Percentiles rank a stretch among this genome's conserved stretches.
phyloP scores from a whole-genome alignment of 1,140 invertebrate genomes.

The Proales similis region DNA sequence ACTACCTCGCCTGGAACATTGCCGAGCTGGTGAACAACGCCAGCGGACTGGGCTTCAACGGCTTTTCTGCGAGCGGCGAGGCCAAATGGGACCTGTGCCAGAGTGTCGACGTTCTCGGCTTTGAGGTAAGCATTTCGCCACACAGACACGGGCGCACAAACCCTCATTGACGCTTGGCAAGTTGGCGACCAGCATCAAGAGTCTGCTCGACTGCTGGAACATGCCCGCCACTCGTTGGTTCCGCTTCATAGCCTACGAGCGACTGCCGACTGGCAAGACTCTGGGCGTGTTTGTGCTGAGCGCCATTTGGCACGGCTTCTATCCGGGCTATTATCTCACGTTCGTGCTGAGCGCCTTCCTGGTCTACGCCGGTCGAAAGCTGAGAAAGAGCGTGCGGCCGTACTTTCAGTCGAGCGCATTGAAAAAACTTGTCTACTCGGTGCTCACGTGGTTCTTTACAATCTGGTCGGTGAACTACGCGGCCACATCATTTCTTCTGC shows the following conservation, averaged over 20 bases:
- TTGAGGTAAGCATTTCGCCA: slow-evolving; percentile 65
- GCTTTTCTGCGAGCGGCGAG: slow-evolving; percentile 64
- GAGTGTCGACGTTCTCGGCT: slow-evolving; percentile 76
- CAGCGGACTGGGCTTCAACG: slow-evolving; percentile 81
- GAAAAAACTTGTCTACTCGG: slow-evolving; percentile 12
- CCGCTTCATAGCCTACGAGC: slow-evolving; percentile 73
- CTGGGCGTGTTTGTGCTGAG: slow-evolving; percentile 73
- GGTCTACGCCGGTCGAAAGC: slow-evolving; percentile 68
- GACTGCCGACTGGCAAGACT: slow-evolving; percentile 57
- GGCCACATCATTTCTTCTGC: slow-evolving; percentile 13
- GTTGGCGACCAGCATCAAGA: slow-evolving; percentile 68
- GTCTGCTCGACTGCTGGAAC: slow-evolving; percentile 78
- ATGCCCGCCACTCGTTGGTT: slow-evolving; percentile 76
- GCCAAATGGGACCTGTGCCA: slow-evolving; percentile 75
- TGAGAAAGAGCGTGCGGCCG: slow-evolving; percentile 21
- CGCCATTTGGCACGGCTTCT: slow-evolving; percentile 90
- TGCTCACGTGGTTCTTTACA: slow-evolving; percentile 25
- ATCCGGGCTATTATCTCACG: slow-evolving; percentile 91
- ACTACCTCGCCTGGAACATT: slow-evolving; percentile 84
- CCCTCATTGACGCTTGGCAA: slow-evolving; percentile 57
- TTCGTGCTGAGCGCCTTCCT: slow-evolving; percentile 80
- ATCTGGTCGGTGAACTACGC: neutral
- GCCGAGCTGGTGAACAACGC: slow-evolving; percentile 88
- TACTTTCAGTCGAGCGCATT: slow-evolving; percentile 15
- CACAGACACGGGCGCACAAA: neutral